Percentiles rank a stretch among this genome's conserved stretches.
These are phyloP conservation scores for Mya arenaria DNA, from an alignment of 1,140 invertebrate genomes.

Conservation along the genomic window DNA sequence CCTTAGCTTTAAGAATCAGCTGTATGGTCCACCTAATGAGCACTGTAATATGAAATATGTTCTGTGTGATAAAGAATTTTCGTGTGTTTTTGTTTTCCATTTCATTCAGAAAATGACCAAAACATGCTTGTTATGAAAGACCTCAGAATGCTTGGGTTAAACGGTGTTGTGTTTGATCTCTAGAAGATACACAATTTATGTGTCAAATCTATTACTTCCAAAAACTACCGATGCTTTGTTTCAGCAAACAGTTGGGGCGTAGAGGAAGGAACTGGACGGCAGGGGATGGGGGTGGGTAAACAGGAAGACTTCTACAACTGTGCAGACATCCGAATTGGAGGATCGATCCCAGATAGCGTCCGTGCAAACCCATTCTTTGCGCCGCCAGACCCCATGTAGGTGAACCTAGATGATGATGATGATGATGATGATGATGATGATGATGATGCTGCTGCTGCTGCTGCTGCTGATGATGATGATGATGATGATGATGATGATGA, in stretches of 20 bases:
- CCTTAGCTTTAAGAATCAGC: too few relatives aligned
- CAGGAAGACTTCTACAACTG: constrained; percentile 67
- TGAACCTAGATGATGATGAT: background rate
- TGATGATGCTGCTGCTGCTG: background rate
- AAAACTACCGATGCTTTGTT: too few relatives aligned
- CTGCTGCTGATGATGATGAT: background rate
- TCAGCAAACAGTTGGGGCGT: constrained; percentile 57
- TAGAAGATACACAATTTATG: too few relatives aligned
- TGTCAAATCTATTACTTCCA: background rate
- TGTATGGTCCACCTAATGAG: too few relatives aligned
- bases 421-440: background rate
- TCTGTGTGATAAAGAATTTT: too few relatives aligned
- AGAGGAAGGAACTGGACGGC: constrained; percentile 27
- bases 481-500: background rate
- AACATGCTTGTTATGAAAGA: too few relatives aligned
- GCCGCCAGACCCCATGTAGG: constrained; percentile 17
- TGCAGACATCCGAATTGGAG: constrained; percentile 61
- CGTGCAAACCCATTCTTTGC: constrained; percentile 39
- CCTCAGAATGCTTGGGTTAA: too few relatives aligned
- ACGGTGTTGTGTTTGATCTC: too few relatives aligned
- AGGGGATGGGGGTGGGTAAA: constrained; percentile 51
- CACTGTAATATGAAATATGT: too few relatives aligned
- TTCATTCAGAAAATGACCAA: too few relatives aligned
- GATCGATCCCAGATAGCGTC: constrained; percentile 12
- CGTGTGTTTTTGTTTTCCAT: too few relatives aligned